These are phyloP conservation scores for Agelaius tricolor DNA, from an alignment of 2,113 vertebrate genomes.

Conservation along the genomic window DNA sequence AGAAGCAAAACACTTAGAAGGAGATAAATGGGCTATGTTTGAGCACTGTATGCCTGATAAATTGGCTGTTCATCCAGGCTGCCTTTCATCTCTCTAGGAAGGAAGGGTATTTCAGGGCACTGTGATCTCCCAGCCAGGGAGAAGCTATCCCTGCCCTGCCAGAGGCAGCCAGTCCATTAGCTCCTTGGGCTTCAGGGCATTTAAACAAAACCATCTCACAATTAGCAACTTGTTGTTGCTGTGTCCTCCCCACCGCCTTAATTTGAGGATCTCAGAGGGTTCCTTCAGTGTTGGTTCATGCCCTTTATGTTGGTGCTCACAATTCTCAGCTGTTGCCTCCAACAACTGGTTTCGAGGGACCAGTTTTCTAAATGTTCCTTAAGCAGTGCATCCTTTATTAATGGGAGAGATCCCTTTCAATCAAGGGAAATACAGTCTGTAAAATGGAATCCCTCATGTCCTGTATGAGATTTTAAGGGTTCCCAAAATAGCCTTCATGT, in stretches of 20 bases:
- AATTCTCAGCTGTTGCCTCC: neutral
- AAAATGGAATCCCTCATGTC: neutral
- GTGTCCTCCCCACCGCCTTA: neutral
- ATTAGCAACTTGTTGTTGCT: neutral
- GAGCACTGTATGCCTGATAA: neutral
- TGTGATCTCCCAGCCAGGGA: slow-evolving; percentile 33
- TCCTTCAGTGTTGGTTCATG: neutral
- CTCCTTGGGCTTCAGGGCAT: neutral
- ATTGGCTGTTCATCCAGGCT: neutral
- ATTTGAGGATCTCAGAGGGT: neutral
- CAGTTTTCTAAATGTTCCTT: neutral
- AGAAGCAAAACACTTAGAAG: slow-evolving; percentile 3
- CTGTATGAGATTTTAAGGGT: neutral
- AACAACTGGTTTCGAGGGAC: neutral
- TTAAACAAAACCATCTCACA: slow-evolving; percentile 6
- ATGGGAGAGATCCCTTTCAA: neutral
- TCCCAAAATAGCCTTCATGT: neutral
- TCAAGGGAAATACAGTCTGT: neutral
- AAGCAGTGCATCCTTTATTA: neutral
- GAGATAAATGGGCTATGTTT: slow-evolving; percentile 38
- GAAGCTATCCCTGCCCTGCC: neutral
- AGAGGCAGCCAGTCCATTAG: neutral
- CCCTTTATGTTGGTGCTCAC: neutral
- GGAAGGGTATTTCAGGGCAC: neutral
- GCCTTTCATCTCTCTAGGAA: slow-evolving; percentile 42